phyloP scores from a whole-genome alignment of 23 tunicate species.

The Phallusia fumigata region DNA sequence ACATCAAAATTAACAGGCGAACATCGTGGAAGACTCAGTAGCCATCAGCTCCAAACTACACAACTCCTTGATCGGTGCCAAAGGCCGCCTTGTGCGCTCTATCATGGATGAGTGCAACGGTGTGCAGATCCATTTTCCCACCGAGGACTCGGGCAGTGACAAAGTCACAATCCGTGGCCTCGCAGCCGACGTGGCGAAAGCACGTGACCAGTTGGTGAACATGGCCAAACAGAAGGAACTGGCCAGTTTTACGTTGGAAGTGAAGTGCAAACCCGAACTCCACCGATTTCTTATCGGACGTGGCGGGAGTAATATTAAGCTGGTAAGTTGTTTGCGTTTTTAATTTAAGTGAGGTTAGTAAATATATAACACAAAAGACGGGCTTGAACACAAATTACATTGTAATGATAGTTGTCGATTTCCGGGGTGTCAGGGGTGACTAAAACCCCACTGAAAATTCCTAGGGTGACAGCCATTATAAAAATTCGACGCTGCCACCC shows the following conservation, averaged over 20 bases:
- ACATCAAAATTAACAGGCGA: slow-evolving; percentile 35
- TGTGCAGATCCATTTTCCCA: slow-evolving; percentile 93
- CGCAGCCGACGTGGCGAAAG: slow-evolving; percentile 71
- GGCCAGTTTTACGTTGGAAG: slow-evolving; percentile 68
- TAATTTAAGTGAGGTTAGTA: too few relatives aligned
- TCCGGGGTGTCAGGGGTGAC: too few relatives aligned
- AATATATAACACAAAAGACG: too few relatives aligned
- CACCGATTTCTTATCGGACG: slow-evolving; percentile 94
- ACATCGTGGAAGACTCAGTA: slow-evolving; percentile 78
- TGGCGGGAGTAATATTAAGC: slow-evolving; percentile 64
- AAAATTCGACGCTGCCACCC: too few relatives aligned
- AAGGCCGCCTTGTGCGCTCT: slow-evolving; percentile 74
- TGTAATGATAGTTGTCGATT: too few relatives aligned
- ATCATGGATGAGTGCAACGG: slow-evolving; percentile 92
- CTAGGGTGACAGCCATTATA: too few relatives aligned
- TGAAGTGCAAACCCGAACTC: slow-evolving; percentile 80
- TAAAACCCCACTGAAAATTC: too few relatives aligned
- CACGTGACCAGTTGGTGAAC: slow-evolving; percentile 69
- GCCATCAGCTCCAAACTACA: slow-evolving; percentile 85
- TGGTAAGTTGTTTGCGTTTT: slow-evolving; percentile 4
- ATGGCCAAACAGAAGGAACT: slow-evolving; percentile 87
- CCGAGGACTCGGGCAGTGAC: slow-evolving; percentile 84
- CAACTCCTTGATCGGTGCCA: slow-evolving; percentile 91
- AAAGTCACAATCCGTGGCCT: slow-evolving; percentile 84
- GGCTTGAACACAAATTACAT: too few relatives aligned